A percentile compares a stretch with the other conserved stretches of the same genome.
Conservation (phyloP, 2,797 vertebrate genomes). For the Todus mexicanus region DNA sequence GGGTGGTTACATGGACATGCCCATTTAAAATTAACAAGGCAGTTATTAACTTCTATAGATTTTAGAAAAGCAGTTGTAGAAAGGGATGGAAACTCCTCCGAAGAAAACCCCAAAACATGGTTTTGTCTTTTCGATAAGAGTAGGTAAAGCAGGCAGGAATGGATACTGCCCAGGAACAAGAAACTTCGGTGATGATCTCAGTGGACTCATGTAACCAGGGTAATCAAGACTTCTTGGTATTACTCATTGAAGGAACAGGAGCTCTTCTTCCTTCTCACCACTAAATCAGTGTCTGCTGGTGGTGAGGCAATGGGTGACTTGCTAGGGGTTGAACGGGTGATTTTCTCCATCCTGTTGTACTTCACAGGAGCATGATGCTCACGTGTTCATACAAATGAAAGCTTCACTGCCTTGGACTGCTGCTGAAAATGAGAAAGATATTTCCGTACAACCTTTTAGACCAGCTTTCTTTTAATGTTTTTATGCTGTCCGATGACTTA, state of each 20-base stretch:
- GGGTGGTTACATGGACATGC: constrained; percentile 29
- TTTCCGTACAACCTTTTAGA: not conserved
- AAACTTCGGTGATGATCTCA: not conserved
- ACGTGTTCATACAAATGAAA: not conserved
- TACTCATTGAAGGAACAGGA: not conserved
- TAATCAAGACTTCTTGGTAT: not conserved
- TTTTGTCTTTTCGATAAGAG: not conserved
- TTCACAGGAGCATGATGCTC: not conserved
- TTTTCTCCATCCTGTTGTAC: not conserved
- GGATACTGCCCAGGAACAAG: not conserved
- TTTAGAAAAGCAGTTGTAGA: constrained; percentile 20
- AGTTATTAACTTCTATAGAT: constrained; percentile 35
- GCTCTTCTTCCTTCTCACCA: not conserved
- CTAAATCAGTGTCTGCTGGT: not conserved
- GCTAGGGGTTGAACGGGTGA: not conserved
- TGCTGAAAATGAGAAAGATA: not conserved
- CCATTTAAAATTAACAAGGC: constrained; percentile 52
- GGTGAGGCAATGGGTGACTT: not conserved
- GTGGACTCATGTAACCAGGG: not conserved
- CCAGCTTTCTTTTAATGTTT: not conserved
- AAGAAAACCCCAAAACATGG: not conserved
- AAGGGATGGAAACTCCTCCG: not conserved
- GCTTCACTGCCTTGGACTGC: not conserved
- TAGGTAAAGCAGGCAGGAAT: not conserved
- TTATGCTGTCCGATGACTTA: not conserved